Evolutionary conservation across 2,797 vertebrate species (phyloP).

Genomic region (Uromys caudimaculatus): DNA sequence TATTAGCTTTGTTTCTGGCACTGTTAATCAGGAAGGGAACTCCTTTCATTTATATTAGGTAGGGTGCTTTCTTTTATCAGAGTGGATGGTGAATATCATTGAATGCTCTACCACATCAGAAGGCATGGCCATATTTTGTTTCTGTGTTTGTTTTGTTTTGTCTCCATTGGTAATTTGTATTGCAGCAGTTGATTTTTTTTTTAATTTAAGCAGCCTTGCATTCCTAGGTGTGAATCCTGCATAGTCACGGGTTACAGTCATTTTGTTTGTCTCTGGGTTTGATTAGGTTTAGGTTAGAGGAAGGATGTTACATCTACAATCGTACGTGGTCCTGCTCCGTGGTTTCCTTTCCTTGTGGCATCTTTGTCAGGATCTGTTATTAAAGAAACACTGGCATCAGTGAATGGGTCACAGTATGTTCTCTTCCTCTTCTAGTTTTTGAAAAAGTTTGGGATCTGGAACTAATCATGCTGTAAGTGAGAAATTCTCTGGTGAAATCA

Average conservation of each 20-base stretch:
- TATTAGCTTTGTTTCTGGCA: neutral
- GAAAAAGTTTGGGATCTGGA: neutral
- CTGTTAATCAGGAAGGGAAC: neutral
- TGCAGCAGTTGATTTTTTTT: neutral
- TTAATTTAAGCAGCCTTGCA: neutral
- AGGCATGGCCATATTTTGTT: neutral
- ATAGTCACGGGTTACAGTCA: neutral
- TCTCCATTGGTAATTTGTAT: neutral
- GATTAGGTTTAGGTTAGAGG: neutral
- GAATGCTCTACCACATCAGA: neutral
- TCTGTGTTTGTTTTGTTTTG: neutral
- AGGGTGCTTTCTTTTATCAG: neutral
- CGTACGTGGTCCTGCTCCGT: neutral
- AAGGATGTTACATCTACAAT: neutral
- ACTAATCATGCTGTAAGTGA: slow-evolving; percentile 23
- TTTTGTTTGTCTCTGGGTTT: neutral
- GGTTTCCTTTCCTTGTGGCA: neutral
- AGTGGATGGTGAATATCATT: neutral
- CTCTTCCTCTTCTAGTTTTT: neutral
- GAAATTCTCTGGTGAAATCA: neutral
- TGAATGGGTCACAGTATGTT: neutral
- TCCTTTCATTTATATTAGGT: neutral
- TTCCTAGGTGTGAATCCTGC: neutral
- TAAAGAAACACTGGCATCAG: neutral
- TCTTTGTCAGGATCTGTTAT: neutral